A percentile compares a stretch with the other conserved stretches of the same genome.
Evolutionary conservation across 2,888 invertebrate genomes (phyloP).

Genomic region (Orthonychiurus folsomi): DNA sequence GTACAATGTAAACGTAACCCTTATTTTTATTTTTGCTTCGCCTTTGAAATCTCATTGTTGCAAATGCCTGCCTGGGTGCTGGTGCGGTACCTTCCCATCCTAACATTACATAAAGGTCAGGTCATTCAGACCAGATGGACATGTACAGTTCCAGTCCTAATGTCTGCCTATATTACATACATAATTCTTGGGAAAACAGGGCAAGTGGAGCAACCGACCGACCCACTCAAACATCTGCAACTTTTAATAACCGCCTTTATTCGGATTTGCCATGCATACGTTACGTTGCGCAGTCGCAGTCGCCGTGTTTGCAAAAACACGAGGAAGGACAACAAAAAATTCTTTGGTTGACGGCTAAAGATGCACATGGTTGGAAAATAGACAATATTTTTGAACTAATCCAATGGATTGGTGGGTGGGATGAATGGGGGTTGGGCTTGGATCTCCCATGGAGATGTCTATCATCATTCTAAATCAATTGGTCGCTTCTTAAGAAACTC

Average conservation of each 20-base stretch:
- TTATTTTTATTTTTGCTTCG: not conserved
- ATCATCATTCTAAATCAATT: not conserved
- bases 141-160: too few species aligned
- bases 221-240: not conserved
- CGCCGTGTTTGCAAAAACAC: not conserved
- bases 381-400: not conserved
- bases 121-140: not conserved
- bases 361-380: not conserved
- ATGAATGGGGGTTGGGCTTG: not conserved
- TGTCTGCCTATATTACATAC: too few species aligned
- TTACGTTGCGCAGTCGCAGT: not conserved
- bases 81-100: not conserved
- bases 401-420: not conserved
- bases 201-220: not conserved
- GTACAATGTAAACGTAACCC: not conserved
- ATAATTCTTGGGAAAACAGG: not conserved
- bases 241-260: too few species aligned
- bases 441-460: not conserved
- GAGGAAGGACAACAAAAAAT: too few species aligned
- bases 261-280: not conserved
- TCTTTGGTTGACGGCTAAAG: too few species aligned
- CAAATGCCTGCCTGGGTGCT: too few species aligned
- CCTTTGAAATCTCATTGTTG: not conserved
- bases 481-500: not conserved
- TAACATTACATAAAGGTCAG: slow-evolving; percentile 1